Evolutionary conservation across 2,888 invertebrate genomes (phyloP), one percentile per base, ranked within the genome.

Genomic region (Hylaea fasciaria): DNA sequence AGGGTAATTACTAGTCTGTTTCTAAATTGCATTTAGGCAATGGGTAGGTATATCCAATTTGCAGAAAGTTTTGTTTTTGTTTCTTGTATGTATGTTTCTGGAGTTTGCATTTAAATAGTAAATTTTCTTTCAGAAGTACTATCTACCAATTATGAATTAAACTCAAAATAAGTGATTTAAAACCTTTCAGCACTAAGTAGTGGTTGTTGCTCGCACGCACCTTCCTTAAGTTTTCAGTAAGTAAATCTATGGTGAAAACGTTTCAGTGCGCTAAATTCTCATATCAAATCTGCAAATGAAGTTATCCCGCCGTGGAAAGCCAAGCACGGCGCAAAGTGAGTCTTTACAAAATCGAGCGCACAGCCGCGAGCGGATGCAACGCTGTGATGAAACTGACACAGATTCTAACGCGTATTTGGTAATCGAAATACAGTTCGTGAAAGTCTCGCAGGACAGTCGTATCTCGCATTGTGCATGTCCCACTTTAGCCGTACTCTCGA

Each of bases 321-420:
- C 70, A 71, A 69, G 68, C 70, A 67, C 64, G 60, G 69, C 69
- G 69, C 72, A 71, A 72, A 75, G 69, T 75, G 74, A 74, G 62
- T 65, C 74, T 80, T 79, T 68, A 81, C 80, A 82, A 83, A 82
- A 81, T 77, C 81, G 75, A 79, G 76, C 82, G 81, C 80, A 77
- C 79, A 78, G 78, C 75, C 78, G 80, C 78, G 86, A 86, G 76
- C 88, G 89, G 88, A 89, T 88, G 87, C 89, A 85, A 84, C 80
- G 81, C 80, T 78, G 85, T 91, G 91, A 91, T 90, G 91, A 91
- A 91, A 91, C 88, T 90, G 91, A 91, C 91, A 91, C 90, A 92
- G 89, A 89, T 91, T 91, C 91, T 91, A 91, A 89, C 88, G 86
- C 85, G 86, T 85, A 89, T 92, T 92, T 91, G 90, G 91, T 91